Evolutionary conservation across 30 jellyfish, hydroid and myxozoan genomes (phyloP).

Genomic region (Catostylus mosaicus): DNA sequence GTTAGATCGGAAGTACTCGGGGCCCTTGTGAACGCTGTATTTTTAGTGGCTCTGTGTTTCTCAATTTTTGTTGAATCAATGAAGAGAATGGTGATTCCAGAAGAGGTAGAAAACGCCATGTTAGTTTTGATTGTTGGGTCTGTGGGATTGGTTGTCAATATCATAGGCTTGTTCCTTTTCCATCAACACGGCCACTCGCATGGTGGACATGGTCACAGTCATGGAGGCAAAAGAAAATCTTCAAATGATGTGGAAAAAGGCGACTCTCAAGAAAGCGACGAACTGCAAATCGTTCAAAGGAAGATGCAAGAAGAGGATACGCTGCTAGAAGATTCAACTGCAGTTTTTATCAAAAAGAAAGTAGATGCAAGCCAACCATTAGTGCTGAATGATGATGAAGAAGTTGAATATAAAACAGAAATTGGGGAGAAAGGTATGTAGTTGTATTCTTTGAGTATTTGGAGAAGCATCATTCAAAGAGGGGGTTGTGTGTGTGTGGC

Average conservation of each 20-base stretch:
- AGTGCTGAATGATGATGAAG: slow-evolving; percentile 59
- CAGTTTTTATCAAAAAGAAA: slow-evolving; percentile 27
- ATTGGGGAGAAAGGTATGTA: slow-evolving; percentile 41
- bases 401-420: slow-evolving; percentile 56
- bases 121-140: slow-evolving; percentile 84
- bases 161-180: slow-evolving; percentile 92
- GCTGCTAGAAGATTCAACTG: not conserved
- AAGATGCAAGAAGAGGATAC: not conserved
- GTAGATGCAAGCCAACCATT: slow-evolving; percentile 50
- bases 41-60: slow-evolving; percentile 96
- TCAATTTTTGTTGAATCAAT: slow-evolving; percentile 88
- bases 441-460: not conserved
- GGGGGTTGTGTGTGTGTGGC: too few relatives aligned
- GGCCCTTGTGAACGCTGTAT: slow-evolving; percentile 95
- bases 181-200: slow-evolving; percentile 98
- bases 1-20: slow-evolving; percentile 98
- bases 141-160: slow-evolving; percentile 85
- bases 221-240: slow-evolving; percentile 39
- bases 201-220: slow-evolving; percentile 83
- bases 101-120: slow-evolving; percentile 77
- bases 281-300: not conserved
- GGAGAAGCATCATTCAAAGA: too few relatives aligned
- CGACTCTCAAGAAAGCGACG: not conserved
- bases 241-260: not conserved
- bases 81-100: slow-evolving; percentile 86